Conservation (phyloP, 1,140 invertebrate genomes). For the Zaprionus tsacasi region DNA sequence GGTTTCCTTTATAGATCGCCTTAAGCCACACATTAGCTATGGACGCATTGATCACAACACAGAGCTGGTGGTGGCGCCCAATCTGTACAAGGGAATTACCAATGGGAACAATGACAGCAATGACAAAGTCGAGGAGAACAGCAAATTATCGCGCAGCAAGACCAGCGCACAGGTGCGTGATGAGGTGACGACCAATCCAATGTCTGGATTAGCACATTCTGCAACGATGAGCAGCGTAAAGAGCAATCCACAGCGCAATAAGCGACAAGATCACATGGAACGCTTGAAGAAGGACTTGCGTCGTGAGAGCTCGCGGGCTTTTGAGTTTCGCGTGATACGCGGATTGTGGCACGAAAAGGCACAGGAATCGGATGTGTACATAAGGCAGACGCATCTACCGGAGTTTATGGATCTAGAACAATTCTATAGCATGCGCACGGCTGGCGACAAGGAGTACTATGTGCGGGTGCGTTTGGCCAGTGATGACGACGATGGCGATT, state of each 20-base stretch:
- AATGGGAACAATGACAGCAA: constrained; percentile 53
- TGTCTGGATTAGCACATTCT: constrained; percentile 50
- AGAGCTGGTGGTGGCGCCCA: constrained; percentile 77
- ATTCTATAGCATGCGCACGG: constrained; percentile 71
- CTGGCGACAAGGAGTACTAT: constrained; percentile 77
- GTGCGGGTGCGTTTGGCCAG: constrained; percentile 65
- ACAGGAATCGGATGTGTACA: constrained; percentile 82
- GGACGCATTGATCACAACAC: constrained; percentile 82
- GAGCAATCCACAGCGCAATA: constrained; percentile 61
- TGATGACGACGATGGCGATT: constrained; percentile 55
- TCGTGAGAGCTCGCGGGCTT: constrained; percentile 63
- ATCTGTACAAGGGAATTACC: constrained; percentile 67
- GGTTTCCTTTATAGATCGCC: constrained; percentile 58
- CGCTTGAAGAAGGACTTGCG: constrained; percentile 74
- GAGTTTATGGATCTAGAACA: constrained; percentile 75
- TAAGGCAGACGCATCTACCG: constrained; percentile 70
- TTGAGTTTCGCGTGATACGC: constrained; percentile 76
- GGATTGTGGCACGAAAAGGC: constrained; percentile 70
- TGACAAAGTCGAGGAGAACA: constrained; percentile 23
- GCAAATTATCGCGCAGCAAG: constrained; percentile 63
- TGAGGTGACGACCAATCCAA: constrained; percentile 31
- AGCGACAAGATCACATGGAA: constrained; percentile 73
- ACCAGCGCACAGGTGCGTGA: constrained; percentile 64
- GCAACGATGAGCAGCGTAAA: constrained; percentile 68
- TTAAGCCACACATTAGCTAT: constrained; percentile 72